Evolutionary conservation across 2,888 invertebrate genomes (phyloP), one percentile per base, ranked within the genome.

Genomic region (Acronicta leporina): DNA sequence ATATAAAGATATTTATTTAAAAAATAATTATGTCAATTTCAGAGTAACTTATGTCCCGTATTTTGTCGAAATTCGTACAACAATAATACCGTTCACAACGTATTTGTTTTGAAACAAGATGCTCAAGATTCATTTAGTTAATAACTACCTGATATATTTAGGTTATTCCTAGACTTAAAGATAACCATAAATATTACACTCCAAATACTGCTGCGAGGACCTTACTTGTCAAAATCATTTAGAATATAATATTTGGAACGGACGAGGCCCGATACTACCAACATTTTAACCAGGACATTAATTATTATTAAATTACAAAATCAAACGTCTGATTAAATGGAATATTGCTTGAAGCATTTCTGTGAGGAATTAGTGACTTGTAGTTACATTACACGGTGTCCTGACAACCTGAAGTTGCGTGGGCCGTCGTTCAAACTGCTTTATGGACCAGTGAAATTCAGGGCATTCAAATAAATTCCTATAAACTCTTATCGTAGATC

Each of bases 391-490:
- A 68, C 50, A 59, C 61, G 38, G 40, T 8, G 43, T 40, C n/a
- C 45, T 13, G 46, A 27, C 54, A 44, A 33, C 47, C 38, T 30
- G 43, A 10, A 42, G n/a, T 50, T 48, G 70, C 63, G 73, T 73
- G 59, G 73, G 73, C 49, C 27, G 53, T 42, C 52, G 38, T 44
- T 46, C 59, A 27, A 46, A 20, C 38, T 33, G 38, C 47, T 63
- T 72, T 72, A 72, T 55, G 35, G 30, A 47, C 63, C 53, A n/a
- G n/a, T 46, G 10, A 63, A 61, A 64, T 68, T 45, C 52, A 68
- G 63, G 46, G 54, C 63, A 68, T 68, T 56, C 49, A 53, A 9
- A 64, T 61, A 64, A 73, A 73, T 64, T 72, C 61, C 68, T 56
- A 61, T 44, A 72, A 48, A 59, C 52, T 40, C 44, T 56, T 68